phyloP scores from a whole-genome alignment of 2,113 vertebrate genomes.

The Lophura nycthemera region DNA sequence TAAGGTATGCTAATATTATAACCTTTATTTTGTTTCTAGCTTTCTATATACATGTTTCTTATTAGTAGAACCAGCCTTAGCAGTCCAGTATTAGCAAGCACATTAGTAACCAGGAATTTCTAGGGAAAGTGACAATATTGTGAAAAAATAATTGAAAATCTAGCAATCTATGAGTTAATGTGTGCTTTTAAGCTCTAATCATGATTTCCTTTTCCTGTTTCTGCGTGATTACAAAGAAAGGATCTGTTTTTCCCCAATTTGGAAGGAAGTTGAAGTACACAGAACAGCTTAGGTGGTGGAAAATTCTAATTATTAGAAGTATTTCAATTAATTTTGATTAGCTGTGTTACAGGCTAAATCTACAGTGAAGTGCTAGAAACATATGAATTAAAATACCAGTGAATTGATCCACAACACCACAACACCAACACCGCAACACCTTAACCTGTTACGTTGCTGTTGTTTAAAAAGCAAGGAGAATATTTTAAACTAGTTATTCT shows the following conservation, averaged over 20 bases:
- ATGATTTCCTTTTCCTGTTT: slow-evolving; percentile 79
- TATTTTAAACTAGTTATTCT: slow-evolving; percentile 4
- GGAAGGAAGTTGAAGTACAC: slow-evolving; percentile 62
- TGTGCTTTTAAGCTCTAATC: slow-evolving; percentile 66
- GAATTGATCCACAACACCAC: slow-evolving; percentile 46
- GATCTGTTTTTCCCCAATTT: slow-evolving; percentile 58
- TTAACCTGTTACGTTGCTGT: neutral
- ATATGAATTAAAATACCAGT: slow-evolving; percentile 35
- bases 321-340: slow-evolving; percentile 68
- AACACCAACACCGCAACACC: no score
- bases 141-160: slow-evolving; percentile 71
- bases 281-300: slow-evolving; percentile 59
- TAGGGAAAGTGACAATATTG: slow-evolving; percentile 62
- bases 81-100: slow-evolving; percentile 70
- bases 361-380: slow-evolving; percentile 43
- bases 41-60: slow-evolving; percentile 75
- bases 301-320: slow-evolving; percentile 77
- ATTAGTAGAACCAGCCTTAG: slow-evolving; percentile 78
- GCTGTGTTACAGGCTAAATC: slow-evolving; percentile 62
- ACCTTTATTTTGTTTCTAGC: slow-evolving; percentile 79
- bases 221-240: slow-evolving; percentile 71
- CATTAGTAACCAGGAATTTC: slow-evolving; percentile 69
- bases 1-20: slow-evolving; percentile 83
- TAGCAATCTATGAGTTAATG: slow-evolving; percentile 73
- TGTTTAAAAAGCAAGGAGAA: slow-evolving; percentile 15